Evolutionary conservation across 2,797 vertebrate genomes (phyloP).

Genomic region (Heteromormyrus szaboi): DNA sequence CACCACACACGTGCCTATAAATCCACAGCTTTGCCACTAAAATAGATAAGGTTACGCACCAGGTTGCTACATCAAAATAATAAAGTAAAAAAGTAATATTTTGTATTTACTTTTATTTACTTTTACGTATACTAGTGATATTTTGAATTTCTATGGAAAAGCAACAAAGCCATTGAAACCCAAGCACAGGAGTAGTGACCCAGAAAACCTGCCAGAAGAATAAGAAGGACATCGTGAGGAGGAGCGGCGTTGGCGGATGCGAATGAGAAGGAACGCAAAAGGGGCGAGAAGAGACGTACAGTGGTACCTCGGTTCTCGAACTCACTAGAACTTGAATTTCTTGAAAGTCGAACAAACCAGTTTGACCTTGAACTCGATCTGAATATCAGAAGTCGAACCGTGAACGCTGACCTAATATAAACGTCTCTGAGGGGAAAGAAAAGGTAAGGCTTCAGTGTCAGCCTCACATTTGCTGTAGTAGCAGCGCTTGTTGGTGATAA

Average conservation of each 20-base stretch:
- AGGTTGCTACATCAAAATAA: neutral
- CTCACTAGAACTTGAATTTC: too few species aligned
- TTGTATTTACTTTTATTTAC: too few species aligned
- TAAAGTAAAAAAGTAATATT: neutral
- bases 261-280: neutral
- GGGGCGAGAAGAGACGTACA: neutral
- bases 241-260: neutral
- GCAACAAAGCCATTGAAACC: neutral
- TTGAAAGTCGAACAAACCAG: too few species aligned
- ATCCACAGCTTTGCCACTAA: neutral
- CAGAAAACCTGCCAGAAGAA: neutral
- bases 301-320: too few species aligned
- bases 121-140: neutral
- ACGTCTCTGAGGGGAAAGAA: too few species aligned
- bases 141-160: neutral
- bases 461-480: too few species aligned
- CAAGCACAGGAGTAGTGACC: neutral
- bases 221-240: neutral
- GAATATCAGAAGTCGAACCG: too few species aligned
- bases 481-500: too few species aligned
- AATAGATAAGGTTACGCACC: neutral
- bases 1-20: neutral
- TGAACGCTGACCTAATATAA: too few species aligned
- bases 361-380: too few species aligned
- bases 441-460: too few species aligned